Conservation (phyloP, 2,888 invertebrate species). For the Parthenolecanium corni region DNA sequence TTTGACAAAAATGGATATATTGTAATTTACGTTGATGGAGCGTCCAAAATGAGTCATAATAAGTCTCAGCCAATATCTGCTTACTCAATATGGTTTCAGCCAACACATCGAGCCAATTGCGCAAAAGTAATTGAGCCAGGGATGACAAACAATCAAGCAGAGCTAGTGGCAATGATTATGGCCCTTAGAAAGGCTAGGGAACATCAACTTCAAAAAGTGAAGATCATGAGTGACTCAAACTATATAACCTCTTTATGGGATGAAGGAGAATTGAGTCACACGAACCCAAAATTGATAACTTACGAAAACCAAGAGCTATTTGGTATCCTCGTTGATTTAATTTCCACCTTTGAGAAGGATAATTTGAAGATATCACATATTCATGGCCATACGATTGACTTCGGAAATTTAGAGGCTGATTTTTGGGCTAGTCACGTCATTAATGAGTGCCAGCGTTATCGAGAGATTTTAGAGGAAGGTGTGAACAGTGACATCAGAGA, state of each 20-base stretch:
- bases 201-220: neutral
- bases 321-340: neutral
- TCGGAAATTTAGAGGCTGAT: neutral
- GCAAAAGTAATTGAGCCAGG: neutral
- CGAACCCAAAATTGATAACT: neutral
- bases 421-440: neutral
- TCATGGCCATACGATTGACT: neutral
- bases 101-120: neutral
- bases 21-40: neutral
- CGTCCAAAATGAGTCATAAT: too few relatives aligned
- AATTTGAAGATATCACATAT: neutral
- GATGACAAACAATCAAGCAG: neutral
- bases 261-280: neutral
- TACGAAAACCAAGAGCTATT: neutral
- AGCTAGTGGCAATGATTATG: neutral
- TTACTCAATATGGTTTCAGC: neutral
- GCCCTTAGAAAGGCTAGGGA: neutral
- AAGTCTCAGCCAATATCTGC: neutral
- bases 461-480: too few relatives aligned
- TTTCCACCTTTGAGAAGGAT: neutral
- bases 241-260: neutral
- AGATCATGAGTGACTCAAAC: neutral
- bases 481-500: too few relatives aligned
- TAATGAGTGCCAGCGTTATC: neutral
- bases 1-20: neutral